Evolutionary conservation across 2,888 invertebrate genomes (phyloP).

Genomic region (Drosophila monieri): DNA sequence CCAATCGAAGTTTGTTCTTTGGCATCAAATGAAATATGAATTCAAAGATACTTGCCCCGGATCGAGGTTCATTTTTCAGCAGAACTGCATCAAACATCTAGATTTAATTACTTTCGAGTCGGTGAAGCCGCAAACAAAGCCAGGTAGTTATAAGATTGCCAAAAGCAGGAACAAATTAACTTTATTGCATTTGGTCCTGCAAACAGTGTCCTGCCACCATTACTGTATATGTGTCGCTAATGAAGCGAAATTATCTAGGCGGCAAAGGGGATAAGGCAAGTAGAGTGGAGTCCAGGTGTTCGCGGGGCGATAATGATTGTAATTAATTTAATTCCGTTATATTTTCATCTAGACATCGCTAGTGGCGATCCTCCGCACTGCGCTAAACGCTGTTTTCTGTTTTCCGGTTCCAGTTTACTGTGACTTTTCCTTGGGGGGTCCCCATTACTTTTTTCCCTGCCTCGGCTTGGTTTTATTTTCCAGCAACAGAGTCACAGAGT

Average conservation of each 20-base stretch:
- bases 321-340: slow-evolving; percentile 83
- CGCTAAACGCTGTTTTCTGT: slow-evolving; percentile 77
- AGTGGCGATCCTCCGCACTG: slow-evolving; percentile 74
- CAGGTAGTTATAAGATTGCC: neutral
- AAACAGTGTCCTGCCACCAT: neutral
- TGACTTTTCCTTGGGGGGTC: slow-evolving; percentile 44
- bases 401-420: slow-evolving; percentile 52
- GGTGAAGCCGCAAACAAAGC: slow-evolving; percentile 18
- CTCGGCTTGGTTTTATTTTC: slow-evolving; percentile 37
- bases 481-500: slow-evolving; percentile 10
- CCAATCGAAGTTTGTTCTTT: slow-evolving; percentile 5
- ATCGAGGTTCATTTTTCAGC: slow-evolving; percentile 18
- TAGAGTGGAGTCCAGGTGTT: slow-evolving; percentile 56
- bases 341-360: slow-evolving; percentile 75
- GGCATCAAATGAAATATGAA: slow-evolving; percentile 33
- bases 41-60: neutral
- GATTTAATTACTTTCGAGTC: slow-evolving; percentile 44
- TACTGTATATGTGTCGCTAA: slow-evolving; percentile 38
- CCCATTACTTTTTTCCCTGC: slow-evolving; percentile 67
- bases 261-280: slow-evolving; percentile 3
- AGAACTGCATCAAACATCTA: slow-evolving; percentile 34
- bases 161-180: slow-evolving; percentile 58
- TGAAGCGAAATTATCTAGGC: slow-evolving; percentile 71
- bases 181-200: slow-evolving; percentile 53
- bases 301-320: slow-evolving; percentile 79